These are phyloP conservation scores for Tichodroma muraria DNA, from an alignment of 2,113 vertebrate genomes.

Conservation along the genomic window DNA sequence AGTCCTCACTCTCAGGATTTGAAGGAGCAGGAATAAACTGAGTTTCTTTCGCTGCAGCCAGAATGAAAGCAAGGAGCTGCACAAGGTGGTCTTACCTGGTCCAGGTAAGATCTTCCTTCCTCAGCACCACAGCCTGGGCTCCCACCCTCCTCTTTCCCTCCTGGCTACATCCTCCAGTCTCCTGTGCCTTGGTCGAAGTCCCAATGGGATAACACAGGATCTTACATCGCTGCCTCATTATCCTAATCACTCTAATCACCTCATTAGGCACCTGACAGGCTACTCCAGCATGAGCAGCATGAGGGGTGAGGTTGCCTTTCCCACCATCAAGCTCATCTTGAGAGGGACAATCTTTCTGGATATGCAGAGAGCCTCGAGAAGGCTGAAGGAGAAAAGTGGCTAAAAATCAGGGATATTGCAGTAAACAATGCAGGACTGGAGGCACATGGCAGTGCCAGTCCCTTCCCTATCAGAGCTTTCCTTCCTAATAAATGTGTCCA, in stretches of 20 bases:
- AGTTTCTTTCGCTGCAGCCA: background rate
- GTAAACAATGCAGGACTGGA: background rate
- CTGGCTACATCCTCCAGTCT: background rate
- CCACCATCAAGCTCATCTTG: background rate
- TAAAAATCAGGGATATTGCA: background rate
- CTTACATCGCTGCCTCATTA: background rate
- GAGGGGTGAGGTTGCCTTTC: background rate
- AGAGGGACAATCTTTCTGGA: background rate
- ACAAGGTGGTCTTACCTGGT: background rate
- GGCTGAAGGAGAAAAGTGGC: background rate
- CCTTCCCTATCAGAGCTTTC: background rate
- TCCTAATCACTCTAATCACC: background rate
- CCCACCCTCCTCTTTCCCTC: background rate
- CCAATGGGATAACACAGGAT: too few species aligned
- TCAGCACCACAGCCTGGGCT: background rate
- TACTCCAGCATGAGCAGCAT: background rate
- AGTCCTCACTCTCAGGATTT: accelerated
- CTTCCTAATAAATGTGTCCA: background rate
- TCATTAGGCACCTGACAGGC: background rate
- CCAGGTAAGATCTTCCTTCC: background rate
- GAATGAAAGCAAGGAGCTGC: background rate
- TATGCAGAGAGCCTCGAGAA: background rate
- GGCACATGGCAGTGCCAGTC: background rate
- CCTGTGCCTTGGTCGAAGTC: accelerated
- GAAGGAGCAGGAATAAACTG: background rate